Evolutionary conservation across 2,113 vertebrate species (phyloP).

Genomic region (Otolemur garnettii): DNA sequence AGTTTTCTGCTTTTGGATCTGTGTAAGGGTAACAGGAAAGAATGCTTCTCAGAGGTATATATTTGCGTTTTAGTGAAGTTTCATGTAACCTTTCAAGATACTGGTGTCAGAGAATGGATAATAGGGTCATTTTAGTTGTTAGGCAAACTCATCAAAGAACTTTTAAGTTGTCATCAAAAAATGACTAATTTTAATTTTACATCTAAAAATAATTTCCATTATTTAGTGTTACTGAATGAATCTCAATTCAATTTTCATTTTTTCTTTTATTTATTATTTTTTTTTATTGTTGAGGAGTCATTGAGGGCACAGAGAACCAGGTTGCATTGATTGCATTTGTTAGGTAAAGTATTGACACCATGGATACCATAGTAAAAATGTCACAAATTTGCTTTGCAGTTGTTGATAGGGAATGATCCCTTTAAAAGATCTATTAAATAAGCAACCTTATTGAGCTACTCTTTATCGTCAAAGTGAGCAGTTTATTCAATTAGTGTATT

Average conservation of each 20-base stretch:
- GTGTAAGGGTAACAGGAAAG: not conserved
- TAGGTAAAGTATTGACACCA: not conserved
- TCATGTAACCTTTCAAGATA: not conserved
- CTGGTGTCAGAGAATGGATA: not conserved
- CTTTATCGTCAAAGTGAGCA: not conserved
- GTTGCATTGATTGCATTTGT: no score
- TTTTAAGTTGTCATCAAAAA: not conserved
- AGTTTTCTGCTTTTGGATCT: not conserved
- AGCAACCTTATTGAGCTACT: not conserved
- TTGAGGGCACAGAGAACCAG: no score
- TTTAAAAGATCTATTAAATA: not conserved
- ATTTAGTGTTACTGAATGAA: not conserved
- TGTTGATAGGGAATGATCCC: not conserved
- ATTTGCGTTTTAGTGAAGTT: not conserved
- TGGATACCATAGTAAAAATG: not conserved
- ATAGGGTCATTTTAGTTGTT: not conserved
- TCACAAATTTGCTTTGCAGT: not conserved
- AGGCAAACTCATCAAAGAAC: conserved; percentile 4
- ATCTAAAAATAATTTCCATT: not conserved
- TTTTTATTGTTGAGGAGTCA: no score
- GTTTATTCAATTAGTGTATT: not conserved
- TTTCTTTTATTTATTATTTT: not conserved
- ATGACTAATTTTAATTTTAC: not conserved
- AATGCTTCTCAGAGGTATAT: not conserved
- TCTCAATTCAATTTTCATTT: not conserved